Conservation (phyloP, 2,113 vertebrate genomes). For the Saccopteryx leptura region DNA sequence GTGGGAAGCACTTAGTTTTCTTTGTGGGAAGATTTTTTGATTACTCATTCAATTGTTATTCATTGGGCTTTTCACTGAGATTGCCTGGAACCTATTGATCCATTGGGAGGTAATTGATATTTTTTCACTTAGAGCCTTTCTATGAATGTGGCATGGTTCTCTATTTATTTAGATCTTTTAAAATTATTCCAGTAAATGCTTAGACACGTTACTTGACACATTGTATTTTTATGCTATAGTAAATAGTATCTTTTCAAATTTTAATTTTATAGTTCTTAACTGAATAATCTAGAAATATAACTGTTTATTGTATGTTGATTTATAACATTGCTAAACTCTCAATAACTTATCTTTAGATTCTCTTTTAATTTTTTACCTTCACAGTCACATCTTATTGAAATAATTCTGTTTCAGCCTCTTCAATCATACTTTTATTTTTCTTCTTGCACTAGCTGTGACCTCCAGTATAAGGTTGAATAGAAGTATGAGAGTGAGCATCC, state of each 20-base stretch:
- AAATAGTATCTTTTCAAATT: slow-evolving; percentile 15
- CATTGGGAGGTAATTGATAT: neutral
- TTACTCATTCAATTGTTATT: neutral
- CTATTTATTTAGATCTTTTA: slow-evolving; percentile 44
- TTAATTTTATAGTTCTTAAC: slow-evolving; percentile 21
- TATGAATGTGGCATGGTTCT: neutral
- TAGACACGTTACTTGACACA: neutral
- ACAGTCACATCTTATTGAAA: neutral
- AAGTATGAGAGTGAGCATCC: neutral
- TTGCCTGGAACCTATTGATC: neutral
- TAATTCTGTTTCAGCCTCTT: slow-evolving; percentile 7
- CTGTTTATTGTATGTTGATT: neutral
- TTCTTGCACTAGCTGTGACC: neutral
- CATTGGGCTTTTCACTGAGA: slow-evolving; percentile 9
- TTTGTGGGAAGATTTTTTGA: neutral
- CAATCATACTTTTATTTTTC: slow-evolving; percentile 27
- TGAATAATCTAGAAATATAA: slow-evolving; percentile 54
- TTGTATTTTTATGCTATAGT: neutral
- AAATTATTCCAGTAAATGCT: neutral
- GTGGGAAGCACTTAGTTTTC: neutral
- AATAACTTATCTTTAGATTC: slow-evolving; percentile 48
- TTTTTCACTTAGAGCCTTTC: neutral
- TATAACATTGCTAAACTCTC: slow-evolving; percentile 7
- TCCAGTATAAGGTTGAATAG: neutral
- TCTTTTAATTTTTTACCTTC: slow-evolving; percentile 20